phyloP scores from a whole-genome alignment of 2,888 invertebrate genomes.

The Conomelus anceps region DNA sequence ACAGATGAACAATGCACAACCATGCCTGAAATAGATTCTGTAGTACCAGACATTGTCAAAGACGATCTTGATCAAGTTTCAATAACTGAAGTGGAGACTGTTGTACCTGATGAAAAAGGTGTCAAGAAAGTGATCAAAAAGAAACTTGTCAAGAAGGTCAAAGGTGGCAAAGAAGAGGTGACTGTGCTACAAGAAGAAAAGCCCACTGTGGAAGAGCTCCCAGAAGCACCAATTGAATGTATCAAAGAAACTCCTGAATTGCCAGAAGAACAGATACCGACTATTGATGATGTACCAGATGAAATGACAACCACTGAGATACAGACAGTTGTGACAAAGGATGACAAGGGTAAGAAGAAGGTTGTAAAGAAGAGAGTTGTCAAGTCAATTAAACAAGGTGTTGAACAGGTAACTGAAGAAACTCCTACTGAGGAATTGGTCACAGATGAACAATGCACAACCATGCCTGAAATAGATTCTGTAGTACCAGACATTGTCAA shows the following conservation, averaged over 20 bases:
- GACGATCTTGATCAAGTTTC: background rate
- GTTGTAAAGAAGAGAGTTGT: background rate
- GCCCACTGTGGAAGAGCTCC: background rate
- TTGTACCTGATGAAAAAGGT: background rate
- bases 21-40: background rate
- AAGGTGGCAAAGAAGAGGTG: background rate
- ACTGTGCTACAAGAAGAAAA: background rate
- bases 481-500: background rate
- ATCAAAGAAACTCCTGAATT: slow-evolving; percentile 39
- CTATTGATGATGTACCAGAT: slow-evolving; percentile 29
- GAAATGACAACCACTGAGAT: background rate
- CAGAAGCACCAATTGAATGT: slow-evolving; percentile 25
- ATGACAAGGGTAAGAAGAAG: background rate
- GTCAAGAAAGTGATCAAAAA: background rate
- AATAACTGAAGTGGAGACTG: background rate
- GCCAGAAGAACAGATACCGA: slow-evolving; percentile 40
- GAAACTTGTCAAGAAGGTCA: background rate
- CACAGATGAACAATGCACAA: background rate
- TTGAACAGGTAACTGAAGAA: background rate
- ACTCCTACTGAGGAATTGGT: background rate
- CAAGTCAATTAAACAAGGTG: background rate
- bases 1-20: background rate
- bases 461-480: background rate
- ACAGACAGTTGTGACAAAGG: background rate
- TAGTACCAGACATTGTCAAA: background rate